A percentile compares a stretch with the other conserved stretches of the same genome.
Evolutionary conservation across 2,113 vertebrate genomes (phyloP).

Genomic region (Lepus americanus): DNA sequence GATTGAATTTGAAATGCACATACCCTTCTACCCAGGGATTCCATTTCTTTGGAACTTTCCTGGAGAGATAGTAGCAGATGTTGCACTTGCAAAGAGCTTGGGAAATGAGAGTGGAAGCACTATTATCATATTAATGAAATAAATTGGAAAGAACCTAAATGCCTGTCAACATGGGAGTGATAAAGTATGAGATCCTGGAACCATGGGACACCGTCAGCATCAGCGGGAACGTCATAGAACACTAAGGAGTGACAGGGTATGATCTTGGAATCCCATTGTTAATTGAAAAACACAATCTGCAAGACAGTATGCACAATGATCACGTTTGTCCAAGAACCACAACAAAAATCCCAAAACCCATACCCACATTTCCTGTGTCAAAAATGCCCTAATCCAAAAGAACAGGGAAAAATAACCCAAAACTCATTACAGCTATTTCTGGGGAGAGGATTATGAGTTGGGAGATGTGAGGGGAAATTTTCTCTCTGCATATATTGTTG

Average conservation of each 20-base stretch:
- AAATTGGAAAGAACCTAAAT: background rate
- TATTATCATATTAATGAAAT: background rate
- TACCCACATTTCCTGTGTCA: background rate
- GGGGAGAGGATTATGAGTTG: background rate
- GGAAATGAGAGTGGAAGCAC: background rate
- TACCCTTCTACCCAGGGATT: slow-evolving; percentile 31
- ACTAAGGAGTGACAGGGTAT: background rate
- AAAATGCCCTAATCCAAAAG: background rate
- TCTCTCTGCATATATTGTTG: background rate
- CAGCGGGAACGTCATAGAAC: background rate
- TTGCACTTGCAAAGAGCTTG: background rate
- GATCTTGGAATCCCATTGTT: background rate
- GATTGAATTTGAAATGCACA: background rate
- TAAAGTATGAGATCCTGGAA: background rate
- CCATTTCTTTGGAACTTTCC: background rate
- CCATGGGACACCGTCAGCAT: background rate
- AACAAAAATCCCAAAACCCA: background rate
- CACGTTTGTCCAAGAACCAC: background rate
- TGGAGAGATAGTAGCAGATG: slow-evolving; percentile 28
- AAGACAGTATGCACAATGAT: background rate
- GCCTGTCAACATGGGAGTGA: background rate
- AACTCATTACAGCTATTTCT: background rate
- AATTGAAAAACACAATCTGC: background rate
- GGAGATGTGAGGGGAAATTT: background rate
- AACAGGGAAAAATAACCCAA: background rate